Evolutionary conservation across 2,888 invertebrate genomes (phyloP).

Genomic region (Monopis laevigella): DNA sequence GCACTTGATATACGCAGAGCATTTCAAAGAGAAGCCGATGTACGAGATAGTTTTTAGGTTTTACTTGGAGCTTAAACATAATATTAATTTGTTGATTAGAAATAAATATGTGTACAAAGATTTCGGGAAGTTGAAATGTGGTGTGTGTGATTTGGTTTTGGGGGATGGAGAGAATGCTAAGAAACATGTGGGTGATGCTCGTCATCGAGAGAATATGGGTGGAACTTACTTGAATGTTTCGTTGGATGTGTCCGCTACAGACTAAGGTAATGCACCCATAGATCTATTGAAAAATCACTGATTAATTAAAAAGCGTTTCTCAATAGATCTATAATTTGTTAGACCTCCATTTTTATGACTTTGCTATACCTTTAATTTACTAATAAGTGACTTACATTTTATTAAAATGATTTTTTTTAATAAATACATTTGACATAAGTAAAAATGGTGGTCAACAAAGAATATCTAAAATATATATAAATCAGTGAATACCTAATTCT

Average conservation of each 20-base stretch:
- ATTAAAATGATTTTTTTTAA: no score
- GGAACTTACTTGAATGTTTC: constrained; percentile 46
- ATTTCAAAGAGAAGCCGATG: constrained; percentile 37
- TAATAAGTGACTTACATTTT: no score
- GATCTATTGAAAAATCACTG: no score
- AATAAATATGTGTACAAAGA: constrained; percentile 53
- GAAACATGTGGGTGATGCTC: constrained; percentile 45
- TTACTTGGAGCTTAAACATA: constrained; percentile 54
- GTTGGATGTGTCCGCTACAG: constrained; percentile 40
- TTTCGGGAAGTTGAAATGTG: constrained; percentile 48
- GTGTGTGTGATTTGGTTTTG: constrained; percentile 47
- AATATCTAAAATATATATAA: no score
- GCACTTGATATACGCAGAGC: constrained; percentile 49
- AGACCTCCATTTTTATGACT: no score
- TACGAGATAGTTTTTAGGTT: constrained; percentile 53
- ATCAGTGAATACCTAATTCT: no score
- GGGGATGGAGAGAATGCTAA: constrained; percentile 52
- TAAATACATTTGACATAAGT: no score
- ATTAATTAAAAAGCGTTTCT: no score
- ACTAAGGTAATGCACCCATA: constrained; percentile 39
- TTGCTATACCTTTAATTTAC: no score
- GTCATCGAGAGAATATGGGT: constrained; percentile 57
- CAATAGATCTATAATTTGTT: no score
- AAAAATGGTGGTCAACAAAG: no score
- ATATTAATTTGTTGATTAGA: constrained; percentile 47